Base-by-base conservation (phyloP, 2,113 vertebrate species). In the Saguinus imperator region DNA sequence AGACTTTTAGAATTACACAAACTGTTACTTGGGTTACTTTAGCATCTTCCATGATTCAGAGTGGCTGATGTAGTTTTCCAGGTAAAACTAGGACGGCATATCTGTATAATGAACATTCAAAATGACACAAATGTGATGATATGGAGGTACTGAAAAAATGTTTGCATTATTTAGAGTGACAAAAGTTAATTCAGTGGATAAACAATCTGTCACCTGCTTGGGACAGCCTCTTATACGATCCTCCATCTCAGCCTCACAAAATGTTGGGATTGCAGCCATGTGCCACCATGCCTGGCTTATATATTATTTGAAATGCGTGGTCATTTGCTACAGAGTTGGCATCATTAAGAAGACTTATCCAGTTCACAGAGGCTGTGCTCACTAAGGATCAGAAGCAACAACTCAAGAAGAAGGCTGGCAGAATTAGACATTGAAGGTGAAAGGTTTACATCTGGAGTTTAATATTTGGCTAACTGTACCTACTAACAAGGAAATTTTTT, bases 151-250 rank as follows among this genome's bases (percentile, higher is more conserved):
- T 87, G 40, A 76, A 48, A 82, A 87, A 76, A 89, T 10, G 12
- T 91, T 91, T 83, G 45, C 32, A 92, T 94, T 82, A 96, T 92
- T 96, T 73, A 96, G 96, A 95, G 64, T 84, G 84, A 95, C 45
- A 97, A 84, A 95, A 87, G 73, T 87, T 94, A 95, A 88, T 88
- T 87, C 82, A 43, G 76, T 72, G 35, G 35, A 57, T 90, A 94
- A 84, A 45, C 45, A 88, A 81, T 96, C 70, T 92, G 90, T 66
- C 76, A 90, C 57, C 64, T 81, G 50, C 80, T 40, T 57, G 29
- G 64, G 55, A 95, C 75, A 91, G 14, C 29, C 11, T 84, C n/a
- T 64, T 64, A 64, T 29, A 64, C 12, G 0, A 64, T 32, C 2
- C 12, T 64, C 27, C 27, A 64, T 6, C 61, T 32, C 27, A 64